Base-by-base conservation (phyloP, 2,113 vertebrate genomes). In the Dendropsophus ebraccatus region DNA sequence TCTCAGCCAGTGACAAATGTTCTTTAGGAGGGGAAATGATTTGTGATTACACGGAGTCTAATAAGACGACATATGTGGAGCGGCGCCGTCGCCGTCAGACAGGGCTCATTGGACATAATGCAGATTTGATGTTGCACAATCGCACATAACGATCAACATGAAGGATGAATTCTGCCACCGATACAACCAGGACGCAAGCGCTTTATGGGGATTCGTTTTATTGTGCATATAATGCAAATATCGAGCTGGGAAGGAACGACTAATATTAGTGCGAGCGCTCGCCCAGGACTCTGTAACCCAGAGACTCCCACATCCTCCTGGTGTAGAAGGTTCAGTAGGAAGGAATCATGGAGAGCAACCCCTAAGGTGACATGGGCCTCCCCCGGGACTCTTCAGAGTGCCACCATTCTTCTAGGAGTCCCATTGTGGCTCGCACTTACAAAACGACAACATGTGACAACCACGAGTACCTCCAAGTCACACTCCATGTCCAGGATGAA, bases 31-130 rank as follows among this genome's bases (percentile, higher is more conserved):
- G 28, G 12, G 19, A 17, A 30, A 65, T 81, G 58, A 81, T 65
- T 12, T 65, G 56, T 45, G 58, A 81, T 67, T 81, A 41, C 79
- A 81, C 8, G 14, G 56, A 45, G 30, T 65, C 58, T 81, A 65
- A 81, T 60, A 23, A 37, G 35, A 60, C 30, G 65, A 58, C 76
- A 58, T 60, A 32, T 37, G 56, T 58, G 76, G 76, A 8, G 49
- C 52, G 23, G 78, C 37, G 76, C 49, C 4, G 50, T 23, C 50
- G 47, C 76, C 45, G 49, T 62, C 54, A 28, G 79, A 65, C 56
- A 81, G 79, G 79, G 58, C 79, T 81, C 79, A 81, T 82, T 82
- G 62, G 45, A 82, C 62, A 47, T 82, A 82, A 82, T 62, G 56
- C 19, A 35, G 0, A 56, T 69, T 70, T 82, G 62, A 69, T 82